phyloP scores from a whole-genome alignment of 1,140 invertebrate species.

The Drosophila ironensis region DNA sequence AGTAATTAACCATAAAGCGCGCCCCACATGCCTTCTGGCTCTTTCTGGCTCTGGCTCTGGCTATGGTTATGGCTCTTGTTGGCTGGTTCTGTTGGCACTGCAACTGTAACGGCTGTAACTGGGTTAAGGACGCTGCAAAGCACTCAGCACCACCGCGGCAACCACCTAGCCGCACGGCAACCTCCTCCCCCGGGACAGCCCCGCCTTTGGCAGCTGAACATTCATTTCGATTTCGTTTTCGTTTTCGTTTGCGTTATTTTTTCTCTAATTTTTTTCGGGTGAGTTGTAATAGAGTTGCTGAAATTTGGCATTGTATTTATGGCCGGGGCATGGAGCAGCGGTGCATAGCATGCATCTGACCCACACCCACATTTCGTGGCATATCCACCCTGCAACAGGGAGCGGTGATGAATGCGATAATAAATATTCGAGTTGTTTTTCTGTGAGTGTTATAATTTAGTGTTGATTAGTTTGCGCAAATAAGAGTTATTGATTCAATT shows the following conservation, averaged over 20 bases:
- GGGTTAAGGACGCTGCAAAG: slow-evolving; percentile 65
- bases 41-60: slow-evolving; percentile 1
- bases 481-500: slow-evolving; percentile 80
- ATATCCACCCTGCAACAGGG: slow-evolving; percentile 47
- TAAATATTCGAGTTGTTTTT: slow-evolving; percentile 78
- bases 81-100: slow-evolving; percentile 16
- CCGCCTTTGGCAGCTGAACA: slow-evolving; percentile 53
- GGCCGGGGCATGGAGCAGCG: slow-evolving; percentile 26
- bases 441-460: slow-evolving; percentile 79
- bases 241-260: slow-evolving; percentile 9
- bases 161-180: neutral
- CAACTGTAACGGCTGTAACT: slow-evolving; percentile 29
- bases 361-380: slow-evolving; percentile 35
- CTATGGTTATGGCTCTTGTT: no score
- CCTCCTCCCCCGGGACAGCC: slow-evolving; percentile 49
- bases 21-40: slow-evolving; percentile 22
- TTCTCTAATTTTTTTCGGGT: slow-evolving; percentile 45
- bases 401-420: slow-evolving; percentile 75
- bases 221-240: slow-evolving; percentile 57
- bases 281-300: slow-evolving; percentile 76
- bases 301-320: slow-evolving; percentile 75
- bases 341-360: slow-evolving; percentile 42
- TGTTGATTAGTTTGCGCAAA: slow-evolving; percentile 80
- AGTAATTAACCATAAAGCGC: slow-evolving; percentile 77
- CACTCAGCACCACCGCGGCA: slow-evolving; percentile 38